These are phyloP conservation scores for Bombylius major DNA, from an alignment of 2,888 invertebrate genomes.

Conservation along the genomic window DNA sequence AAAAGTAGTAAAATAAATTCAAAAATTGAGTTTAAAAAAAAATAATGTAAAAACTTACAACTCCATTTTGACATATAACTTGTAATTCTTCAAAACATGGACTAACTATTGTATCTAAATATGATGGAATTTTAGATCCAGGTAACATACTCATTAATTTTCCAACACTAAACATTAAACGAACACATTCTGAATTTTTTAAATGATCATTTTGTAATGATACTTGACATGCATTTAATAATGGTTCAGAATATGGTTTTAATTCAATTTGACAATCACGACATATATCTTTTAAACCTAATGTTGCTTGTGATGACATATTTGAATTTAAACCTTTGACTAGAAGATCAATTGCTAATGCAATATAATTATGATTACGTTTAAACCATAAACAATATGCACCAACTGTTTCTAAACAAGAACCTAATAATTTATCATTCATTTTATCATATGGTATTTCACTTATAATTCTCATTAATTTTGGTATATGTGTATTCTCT, in stretches of 20 bases:
- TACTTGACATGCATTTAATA: slow-evolving; percentile 58
- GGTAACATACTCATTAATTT: slow-evolving; percentile 56
- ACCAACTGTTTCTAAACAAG: slow-evolving; percentile 66
- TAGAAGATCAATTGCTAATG: slow-evolving; percentile 54
- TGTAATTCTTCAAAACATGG: slow-evolving; percentile 52
- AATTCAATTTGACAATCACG: slow-evolving; percentile 66
- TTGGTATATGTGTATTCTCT: slow-evolving; percentile 44
- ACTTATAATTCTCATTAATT: slow-evolving; percentile 47
- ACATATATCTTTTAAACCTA: slow-evolving; percentile 79
- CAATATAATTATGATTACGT: slow-evolving; percentile 53
- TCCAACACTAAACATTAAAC: slow-evolving; percentile 66
- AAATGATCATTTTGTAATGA: slow-evolving; percentile 43
- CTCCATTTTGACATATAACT: slow-evolving; percentile 38
- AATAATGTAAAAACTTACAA: slow-evolving; percentile 30
- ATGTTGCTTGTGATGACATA: slow-evolving; percentile 67
- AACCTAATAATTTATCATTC: slow-evolving; percentile 50
- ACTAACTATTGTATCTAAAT: slow-evolving; percentile 55
- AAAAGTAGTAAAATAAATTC: slow-evolving; percentile 15
- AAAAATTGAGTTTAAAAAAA: background rate
- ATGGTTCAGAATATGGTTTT: slow-evolving; percentile 60
- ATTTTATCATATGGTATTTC: slow-evolving; percentile 49
- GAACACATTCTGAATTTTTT: slow-evolving; percentile 53
- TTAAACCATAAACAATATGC: slow-evolving; percentile 79
- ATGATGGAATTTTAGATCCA: slow-evolving; percentile 48
- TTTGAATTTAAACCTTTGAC: slow-evolving; percentile 51